Evolutionary conservation across 2,888 invertebrate species (phyloP).

Genomic region (Halocaridina rubra): DNA sequence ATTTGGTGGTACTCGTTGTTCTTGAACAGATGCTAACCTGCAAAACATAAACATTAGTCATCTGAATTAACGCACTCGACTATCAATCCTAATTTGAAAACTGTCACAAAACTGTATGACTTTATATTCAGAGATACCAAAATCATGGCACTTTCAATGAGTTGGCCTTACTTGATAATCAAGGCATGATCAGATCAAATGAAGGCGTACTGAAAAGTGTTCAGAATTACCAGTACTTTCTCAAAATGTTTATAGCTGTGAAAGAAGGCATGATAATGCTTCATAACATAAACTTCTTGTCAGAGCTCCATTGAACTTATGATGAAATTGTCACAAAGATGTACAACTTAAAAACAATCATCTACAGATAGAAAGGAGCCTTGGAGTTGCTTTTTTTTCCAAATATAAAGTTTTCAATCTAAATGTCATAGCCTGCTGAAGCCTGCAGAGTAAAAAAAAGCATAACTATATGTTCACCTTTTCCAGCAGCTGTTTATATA

Average conservation of each 20-base stretch:
- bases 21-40: constrained; percentile 96
- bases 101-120: no score
- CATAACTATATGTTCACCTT: not conserved
- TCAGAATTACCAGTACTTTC: no score
- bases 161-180: no score
- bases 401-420: not conserved
- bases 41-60: constrained; percentile 54
- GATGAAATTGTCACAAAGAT: no score
- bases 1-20: constrained; percentile 77
- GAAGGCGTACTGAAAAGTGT: no score
- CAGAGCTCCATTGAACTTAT: no score
- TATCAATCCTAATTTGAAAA: not conserved
- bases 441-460: not conserved
- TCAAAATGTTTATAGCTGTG: no score
- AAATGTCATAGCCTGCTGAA: not conserved
- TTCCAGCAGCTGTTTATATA: not conserved
- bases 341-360: not conserved
- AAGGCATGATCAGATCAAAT: no score
- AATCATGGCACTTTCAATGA: no score
- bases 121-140: no score
- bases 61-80: not conserved
- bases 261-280: no score
- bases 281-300: no score
- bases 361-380: not conserved
- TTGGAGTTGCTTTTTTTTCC: not conserved